A percentile compares a stretch with the other conserved stretches of the same genome.
Conservation (phyloP, 2,113 vertebrate genomes). For the Ellobius talpinus region DNA sequence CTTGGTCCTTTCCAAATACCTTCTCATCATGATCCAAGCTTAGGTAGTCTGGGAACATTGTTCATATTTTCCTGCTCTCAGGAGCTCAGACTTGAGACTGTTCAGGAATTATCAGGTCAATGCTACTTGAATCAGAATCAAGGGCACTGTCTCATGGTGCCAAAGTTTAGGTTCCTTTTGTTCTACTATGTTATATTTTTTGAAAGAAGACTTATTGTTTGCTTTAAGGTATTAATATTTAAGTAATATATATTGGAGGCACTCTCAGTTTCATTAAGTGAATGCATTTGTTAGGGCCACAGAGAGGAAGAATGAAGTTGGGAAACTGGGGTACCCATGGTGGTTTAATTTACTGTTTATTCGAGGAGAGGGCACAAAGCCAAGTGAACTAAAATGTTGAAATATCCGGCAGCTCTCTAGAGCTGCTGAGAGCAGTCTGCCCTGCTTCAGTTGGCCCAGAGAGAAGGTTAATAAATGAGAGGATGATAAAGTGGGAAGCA, state of each 20-base stretch:
- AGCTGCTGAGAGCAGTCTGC: background rate
- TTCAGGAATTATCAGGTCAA: background rate
- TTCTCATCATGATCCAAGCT: background rate
- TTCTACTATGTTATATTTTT: background rate
- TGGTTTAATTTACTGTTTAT: background rate
- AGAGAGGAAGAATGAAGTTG: background rate
- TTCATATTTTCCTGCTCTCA: background rate
- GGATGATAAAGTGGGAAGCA: slow-evolving; percentile 40
- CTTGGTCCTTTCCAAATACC: background rate
- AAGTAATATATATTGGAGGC: background rate
- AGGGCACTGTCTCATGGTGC: background rate
- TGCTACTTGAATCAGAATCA: background rate
- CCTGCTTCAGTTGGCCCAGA: background rate
- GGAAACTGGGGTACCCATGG: background rate
- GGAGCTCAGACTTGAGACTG: background rate
- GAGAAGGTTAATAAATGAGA: slow-evolving; percentile 36
- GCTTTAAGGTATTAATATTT: slow-evolving; percentile 36
- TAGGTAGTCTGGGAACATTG: background rate
- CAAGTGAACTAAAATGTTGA: background rate
- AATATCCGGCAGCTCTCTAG: background rate
- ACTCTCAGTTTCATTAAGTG: background rate
- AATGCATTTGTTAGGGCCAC: background rate
- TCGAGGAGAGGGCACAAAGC: background rate
- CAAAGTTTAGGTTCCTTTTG: background rate
- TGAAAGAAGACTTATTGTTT: background rate